A percentile compares a stretch with the other conserved stretches of the same genome.
Evolutionary conservation across 2,888 invertebrate genomes (phyloP).

Genomic region (Chrysolina haemoptera): DNA sequence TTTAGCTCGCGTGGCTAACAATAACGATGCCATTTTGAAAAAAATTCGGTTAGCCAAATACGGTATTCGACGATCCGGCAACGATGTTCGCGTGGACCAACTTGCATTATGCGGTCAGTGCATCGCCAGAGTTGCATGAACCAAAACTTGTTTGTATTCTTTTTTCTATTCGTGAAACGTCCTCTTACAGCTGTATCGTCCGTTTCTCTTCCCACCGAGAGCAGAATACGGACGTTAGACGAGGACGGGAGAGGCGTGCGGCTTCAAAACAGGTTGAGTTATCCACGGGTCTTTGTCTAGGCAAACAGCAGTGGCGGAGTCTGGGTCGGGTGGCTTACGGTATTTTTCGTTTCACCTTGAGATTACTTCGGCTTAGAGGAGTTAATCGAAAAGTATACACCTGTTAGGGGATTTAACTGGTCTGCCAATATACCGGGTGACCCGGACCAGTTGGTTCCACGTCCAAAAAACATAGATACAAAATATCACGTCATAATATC

Average conservation of each 20-base stretch:
- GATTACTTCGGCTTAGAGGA: too few species aligned
- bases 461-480: too few species aligned
- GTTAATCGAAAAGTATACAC: too few species aligned
- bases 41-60: slow-evolving; percentile 14
- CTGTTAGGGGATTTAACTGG: too few species aligned
- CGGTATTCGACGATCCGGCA: slow-evolving; percentile 34
- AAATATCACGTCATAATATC: too few species aligned
- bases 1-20: too few species aligned
- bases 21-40: background rate
- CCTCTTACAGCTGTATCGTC: slow-evolving; percentile 31
- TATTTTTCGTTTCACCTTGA: background rate
- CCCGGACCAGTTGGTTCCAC: too few species aligned
- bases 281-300: slow-evolving; percentile 29
- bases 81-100: slow-evolving; percentile 64
- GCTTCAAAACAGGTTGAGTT: slow-evolving; percentile 31
- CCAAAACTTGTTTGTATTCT: slow-evolving; percentile 31
- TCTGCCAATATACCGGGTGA: too few species aligned
- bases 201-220: slow-evolving; percentile 5
- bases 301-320: slow-evolving; percentile 19
- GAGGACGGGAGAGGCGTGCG: slow-evolving; percentile 20
- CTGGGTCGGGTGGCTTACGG: background rate
- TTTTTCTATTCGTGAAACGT: slow-evolving; percentile 34
- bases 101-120: slow-evolving; percentile 70
- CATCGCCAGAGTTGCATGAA: slow-evolving; percentile 53
- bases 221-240: slow-evolving; percentile 18